These are phyloP conservation scores for Meganola albula DNA, from an alignment of 2,888 invertebrate genomes.

Conservation along the genomic window DNA sequence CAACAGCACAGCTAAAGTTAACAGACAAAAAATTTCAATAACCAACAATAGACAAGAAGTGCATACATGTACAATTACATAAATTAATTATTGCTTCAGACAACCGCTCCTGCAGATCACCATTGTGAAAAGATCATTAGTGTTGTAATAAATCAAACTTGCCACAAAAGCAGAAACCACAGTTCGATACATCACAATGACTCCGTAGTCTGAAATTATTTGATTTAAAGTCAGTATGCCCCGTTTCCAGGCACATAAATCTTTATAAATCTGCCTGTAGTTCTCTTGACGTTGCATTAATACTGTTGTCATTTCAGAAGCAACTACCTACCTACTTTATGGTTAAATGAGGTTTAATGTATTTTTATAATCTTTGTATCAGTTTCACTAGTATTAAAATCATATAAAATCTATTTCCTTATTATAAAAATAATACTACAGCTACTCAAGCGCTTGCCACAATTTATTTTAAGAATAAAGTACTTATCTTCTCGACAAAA, in stretches of 20 bases:
- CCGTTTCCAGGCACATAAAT: slow-evolving; percentile 49
- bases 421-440: too few relatives aligned
- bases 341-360: too few relatives aligned
- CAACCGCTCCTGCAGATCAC: neutral
- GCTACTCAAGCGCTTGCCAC: too few relatives aligned
- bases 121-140: neutral
- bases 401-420: too few relatives aligned
- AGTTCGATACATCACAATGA: slow-evolving; percentile 10
- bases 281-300: slow-evolving; percentile 31
- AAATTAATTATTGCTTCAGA: neutral
- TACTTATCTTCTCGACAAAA: too few relatives aligned
- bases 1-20: too few relatives aligned
- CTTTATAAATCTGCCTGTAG: slow-evolving; percentile 47
- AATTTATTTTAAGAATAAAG: too few relatives aligned
- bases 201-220: slow-evolving; percentile 14
- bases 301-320: slow-evolving; percentile 33
- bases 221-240: slow-evolving; percentile 31
- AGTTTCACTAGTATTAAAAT: too few relatives aligned
- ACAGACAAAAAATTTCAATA: too few relatives aligned
- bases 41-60: too few relatives aligned
- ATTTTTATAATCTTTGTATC: too few relatives aligned
- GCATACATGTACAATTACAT: neutral
- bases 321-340: too few relatives aligned
- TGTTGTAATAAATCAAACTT: neutral
- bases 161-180: neutral